Conservation (phyloP, 2,113 vertebrate species). For the Sinocyclocheilus rhinocerous region DNA sequence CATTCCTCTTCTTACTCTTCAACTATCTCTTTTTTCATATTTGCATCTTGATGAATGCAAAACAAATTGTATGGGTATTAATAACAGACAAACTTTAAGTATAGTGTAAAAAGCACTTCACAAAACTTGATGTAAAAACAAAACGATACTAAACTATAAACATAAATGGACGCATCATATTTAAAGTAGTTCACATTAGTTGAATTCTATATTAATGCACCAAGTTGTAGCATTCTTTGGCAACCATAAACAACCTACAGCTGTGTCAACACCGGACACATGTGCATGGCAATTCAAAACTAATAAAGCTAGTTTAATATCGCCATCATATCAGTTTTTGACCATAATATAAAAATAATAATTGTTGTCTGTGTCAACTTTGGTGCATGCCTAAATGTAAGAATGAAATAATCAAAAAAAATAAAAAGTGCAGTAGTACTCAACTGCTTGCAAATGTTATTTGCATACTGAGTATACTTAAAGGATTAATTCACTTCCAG, state of each 20-base stretch:
- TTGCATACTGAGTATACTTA: neutral
- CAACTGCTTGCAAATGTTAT: slow-evolving; percentile 11
- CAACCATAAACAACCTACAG: neutral
- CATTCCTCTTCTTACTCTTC: no score
- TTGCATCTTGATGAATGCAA: no score
- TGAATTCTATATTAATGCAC: neutral
- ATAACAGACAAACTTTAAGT: no score
- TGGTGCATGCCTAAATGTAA: neutral
- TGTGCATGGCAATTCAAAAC: neutral
- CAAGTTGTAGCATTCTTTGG: neutral
- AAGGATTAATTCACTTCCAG: no score
- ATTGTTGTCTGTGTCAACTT: neutral
- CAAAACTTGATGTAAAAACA: neutral
- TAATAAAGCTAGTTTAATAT: neutral
- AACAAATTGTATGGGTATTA: no score
- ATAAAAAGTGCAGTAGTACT: neutral
- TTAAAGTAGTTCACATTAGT: neutral
- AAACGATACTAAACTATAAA: neutral
- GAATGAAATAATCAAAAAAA: neutral
- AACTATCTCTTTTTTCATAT: no score
- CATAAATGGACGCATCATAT: neutral
- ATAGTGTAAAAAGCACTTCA: neutral
- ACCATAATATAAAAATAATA: neutral
- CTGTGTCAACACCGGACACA: neutral
- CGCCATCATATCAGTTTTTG: neutral